Base-by-base conservation (phyloP, 2,797 vertebrate genomes). In the Rhadinocentrus ornatus region DNA sequence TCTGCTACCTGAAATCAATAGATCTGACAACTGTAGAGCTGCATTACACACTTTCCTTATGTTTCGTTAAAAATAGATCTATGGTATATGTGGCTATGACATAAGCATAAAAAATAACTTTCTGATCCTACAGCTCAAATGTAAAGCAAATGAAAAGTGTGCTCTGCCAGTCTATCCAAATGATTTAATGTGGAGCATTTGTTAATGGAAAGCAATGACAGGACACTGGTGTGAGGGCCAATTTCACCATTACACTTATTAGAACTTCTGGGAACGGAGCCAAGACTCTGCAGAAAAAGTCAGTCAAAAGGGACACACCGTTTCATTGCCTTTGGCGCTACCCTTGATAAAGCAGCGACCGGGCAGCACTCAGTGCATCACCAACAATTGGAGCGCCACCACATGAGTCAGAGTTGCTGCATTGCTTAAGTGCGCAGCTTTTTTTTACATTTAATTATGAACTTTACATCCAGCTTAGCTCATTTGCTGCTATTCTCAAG, bases 171-270 rank as follows among this genome's bases (percentile, higher is more conserved):
- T 56, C 62, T 34, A 22, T 78, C 71, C 39, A 16, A 46, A 41
- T 78, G 81, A 86, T 85, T 81, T 74, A 78, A 65, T 39, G 62
- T 20, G 56, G 62, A 75, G 78, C 78, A 86, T 86, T 88, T 90
- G 73, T 83, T 82, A 72, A 90, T 88, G 71, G 87, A 87, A 84
- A 80, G 75, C 77, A 86, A 57, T 22, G 61, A 77, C 71, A 67
- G 67, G 61, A 72, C 71, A 41, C 62, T 35, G 59, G 61, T 70
- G 41, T n/a, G 70, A 41, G 37, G 70, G 89, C 90, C 88, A 91
- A 68, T 68, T 84, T 80, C 71, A 71, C 91, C 89, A 94, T 93
- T 93, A 91, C 29, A 77, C 82, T 84, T 91, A 93, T 93, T 93
- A 88, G 83, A 88, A 63, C 75, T 50, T 81, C 83, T 81, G 84